Conservation (phyloP, 2,797 vertebrate species). For the Enteromius mattozi region DNA sequence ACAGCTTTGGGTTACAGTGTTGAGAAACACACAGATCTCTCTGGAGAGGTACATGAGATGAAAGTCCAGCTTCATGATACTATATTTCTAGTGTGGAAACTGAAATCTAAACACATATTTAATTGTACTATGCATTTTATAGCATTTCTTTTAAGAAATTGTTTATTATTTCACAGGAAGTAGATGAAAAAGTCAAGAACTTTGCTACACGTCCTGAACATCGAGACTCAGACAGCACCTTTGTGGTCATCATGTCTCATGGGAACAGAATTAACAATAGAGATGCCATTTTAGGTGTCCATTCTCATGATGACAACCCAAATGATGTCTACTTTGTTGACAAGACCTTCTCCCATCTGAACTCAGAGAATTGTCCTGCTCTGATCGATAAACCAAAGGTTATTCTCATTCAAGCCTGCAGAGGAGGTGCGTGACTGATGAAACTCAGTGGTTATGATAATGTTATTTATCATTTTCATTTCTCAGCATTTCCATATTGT, state of each 20-base stretch:
- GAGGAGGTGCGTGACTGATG: not conserved
- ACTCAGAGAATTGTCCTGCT: not conserved
- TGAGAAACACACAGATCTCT: not conserved
- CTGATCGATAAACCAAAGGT: slow-evolving; percentile 4
- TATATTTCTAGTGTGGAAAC: not conserved
- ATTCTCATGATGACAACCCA: not conserved
- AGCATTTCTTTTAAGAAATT: not conserved
- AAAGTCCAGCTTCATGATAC: not conserved
- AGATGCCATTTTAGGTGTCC: slow-evolving; percentile 12
- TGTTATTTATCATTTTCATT: too few relatives aligned
- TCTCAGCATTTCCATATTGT: not conserved
- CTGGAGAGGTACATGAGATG: not conserved
- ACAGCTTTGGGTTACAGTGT: not conserved
- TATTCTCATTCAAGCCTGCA: slow-evolving; percentile 9
- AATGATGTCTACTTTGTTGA: not conserved
- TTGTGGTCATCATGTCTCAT: slow-evolving; percentile 12
- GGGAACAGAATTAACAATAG: not conserved
- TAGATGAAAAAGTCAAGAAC: not conserved
- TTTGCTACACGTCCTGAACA: not conserved
- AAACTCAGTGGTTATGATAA: not conserved
- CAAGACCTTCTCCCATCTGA: not conserved
- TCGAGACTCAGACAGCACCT: not conserved
- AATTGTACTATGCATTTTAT: not conserved
- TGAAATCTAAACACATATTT: not conserved
- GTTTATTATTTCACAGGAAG: not conserved